Base-by-base conservation (phyloP, 1,140 invertebrate species). In the Zaprionus vittiger region DNA sequence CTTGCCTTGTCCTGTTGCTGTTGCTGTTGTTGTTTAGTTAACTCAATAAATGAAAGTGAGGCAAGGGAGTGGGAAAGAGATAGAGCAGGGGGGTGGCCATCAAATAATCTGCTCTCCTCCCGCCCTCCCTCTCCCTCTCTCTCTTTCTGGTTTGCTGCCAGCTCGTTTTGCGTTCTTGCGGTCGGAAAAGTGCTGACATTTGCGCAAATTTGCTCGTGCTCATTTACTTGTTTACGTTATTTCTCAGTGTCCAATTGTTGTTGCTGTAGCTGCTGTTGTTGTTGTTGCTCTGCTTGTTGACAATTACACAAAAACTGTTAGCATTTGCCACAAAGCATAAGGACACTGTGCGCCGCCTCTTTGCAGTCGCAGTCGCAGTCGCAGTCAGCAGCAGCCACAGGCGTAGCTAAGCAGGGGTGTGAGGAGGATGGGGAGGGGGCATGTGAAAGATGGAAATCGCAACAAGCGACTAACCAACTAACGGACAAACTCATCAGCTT, bases 301-400 rank as follows among this genome's bases (percentile, higher is more conserved):
- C 83, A 87, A 87, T 87, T 87, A 87, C 80, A 87, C 83, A 87
- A 87, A 87, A 87, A 87, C 83, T 79, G 83, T 87, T 89, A 69
- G 72, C 83, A 87, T 89, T 87, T 83, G 83, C 83, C 83, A 75
- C 83, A 87, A 69, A 80, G 73, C 84, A 87, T 87, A 87, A 80
- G 83, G 44, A 57, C 31, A 41, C 28, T 20, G 47, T 31, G 31
- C 15, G 12, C 15, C 55, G 60, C 60, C 57, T 37, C 71, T 61
- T 73, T 73, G 62, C 60, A 80, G 44, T 28, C 28, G 38, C 17
- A 24, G 57, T 66, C 17, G 59, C 34, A 47, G 59, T 7, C 37
- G 59, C 11, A 47, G 20, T n/a, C 41, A 14, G 22, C 31, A 34
- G 31, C 31, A 34, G 47, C 47, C 47, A 49, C 14, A 47, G 41